Percentiles rank a stretch among this genome's conserved stretches.
phyloP scores from a whole-genome alignment of 2,113 vertebrate species.

The Grus americana region DNA sequence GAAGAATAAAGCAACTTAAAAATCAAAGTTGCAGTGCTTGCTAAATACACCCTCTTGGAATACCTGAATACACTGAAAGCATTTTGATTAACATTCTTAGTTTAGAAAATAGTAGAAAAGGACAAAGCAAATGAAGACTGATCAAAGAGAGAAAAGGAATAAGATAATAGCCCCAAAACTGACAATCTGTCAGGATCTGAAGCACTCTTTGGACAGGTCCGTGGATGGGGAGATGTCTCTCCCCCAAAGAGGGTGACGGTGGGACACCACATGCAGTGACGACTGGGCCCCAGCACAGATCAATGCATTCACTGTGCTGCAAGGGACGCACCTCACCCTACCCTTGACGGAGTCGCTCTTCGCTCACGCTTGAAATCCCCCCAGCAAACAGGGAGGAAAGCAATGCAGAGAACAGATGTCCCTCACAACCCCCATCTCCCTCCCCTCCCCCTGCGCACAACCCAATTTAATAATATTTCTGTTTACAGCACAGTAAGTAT shows the following conservation, averaged over 20 bases:
- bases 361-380: background rate
- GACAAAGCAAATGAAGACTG: background rate
- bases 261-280: background rate
- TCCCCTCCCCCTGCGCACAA: slow-evolving; percentile 24
- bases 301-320: accelerated
- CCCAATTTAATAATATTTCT: slow-evolving; percentile 25
- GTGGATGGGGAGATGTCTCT: accelerated
- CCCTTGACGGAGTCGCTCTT: accelerated
- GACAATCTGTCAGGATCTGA: accelerated
- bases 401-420: slow-evolving; percentile 44
- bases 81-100: background rate
- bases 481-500: slow-evolving; percentile 35
- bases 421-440: background rate
- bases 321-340: background rate
- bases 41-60: background rate
- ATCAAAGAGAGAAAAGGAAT: background rate
- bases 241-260: accelerated
- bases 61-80: background rate
- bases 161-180: background rate
- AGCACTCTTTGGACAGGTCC: background rate
- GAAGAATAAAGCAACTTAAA: background rate
- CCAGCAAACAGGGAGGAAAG: background rate
- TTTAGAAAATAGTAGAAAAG: background rate
- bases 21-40: background rate
- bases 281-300: background rate